phyloP scores from a whole-genome alignment of 2,797 vertebrate genomes.

The Bucorvus abyssinicus region DNA sequence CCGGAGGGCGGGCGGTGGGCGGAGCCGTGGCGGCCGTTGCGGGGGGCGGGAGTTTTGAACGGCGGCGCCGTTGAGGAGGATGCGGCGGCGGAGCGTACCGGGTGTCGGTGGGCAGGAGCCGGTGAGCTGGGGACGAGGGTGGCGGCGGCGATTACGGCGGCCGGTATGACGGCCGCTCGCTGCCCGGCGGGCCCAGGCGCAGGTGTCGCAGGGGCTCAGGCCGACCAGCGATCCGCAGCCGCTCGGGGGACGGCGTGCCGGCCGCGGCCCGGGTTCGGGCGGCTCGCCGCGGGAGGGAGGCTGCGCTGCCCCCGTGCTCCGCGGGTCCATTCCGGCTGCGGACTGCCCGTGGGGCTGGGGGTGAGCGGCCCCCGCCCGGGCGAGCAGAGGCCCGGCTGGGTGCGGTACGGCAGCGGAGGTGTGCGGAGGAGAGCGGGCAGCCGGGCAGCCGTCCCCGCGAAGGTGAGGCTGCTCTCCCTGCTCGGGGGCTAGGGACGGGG shows the following conservation, averaged over 20 bases:
- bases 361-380: not conserved
- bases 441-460: too few species aligned
- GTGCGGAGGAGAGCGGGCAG: not conserved
- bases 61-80: not conserved
- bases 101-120: not conserved
- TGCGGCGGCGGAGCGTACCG: not conserved
- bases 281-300: not conserved
- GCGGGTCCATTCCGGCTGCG: not conserved
- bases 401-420: not conserved
- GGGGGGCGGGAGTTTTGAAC: slow-evolving; percentile 34
- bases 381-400: too few species aligned
- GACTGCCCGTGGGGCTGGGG: not conserved
- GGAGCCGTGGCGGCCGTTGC: not conserved
- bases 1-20: not conserved
- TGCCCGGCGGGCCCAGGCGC: not conserved
- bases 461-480: too few species aligned
- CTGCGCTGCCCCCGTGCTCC: not conserved
- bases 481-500: fast-evolving
- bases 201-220: too few species aligned
- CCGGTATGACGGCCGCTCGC: not conserved
- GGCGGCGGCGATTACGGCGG: too few species aligned
- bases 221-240: too few species aligned
- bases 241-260: not conserved
- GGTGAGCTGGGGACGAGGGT: not conserved
- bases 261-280: not conserved